Percentiles rank a stretch among this genome's conserved stretches.
phyloP scores from a whole-genome alignment of 2,113 vertebrate species.

The Rhombomys opimus region DNA sequence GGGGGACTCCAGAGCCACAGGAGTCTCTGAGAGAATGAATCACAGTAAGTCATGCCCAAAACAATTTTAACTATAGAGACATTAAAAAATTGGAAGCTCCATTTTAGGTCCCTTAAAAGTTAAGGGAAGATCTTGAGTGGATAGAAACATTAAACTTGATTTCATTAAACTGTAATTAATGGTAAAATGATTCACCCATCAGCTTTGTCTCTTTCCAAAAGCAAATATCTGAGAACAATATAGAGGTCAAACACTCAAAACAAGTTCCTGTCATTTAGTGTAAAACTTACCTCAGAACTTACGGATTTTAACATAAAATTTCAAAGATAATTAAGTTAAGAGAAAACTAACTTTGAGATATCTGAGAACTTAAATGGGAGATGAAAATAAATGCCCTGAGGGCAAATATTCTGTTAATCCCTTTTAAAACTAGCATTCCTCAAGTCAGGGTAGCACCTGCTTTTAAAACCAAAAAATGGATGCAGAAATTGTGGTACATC shows the following conservation, averaged over 20 bases:
- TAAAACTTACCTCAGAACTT: background rate
- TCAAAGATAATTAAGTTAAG: background rate
- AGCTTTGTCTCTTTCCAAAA: background rate
- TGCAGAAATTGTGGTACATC: background rate
- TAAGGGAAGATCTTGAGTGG: no score
- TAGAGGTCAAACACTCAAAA: background rate
- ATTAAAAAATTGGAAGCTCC: no score
- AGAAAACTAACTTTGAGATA: background rate
- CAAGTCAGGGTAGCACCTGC: background rate
- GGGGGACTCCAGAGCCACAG: no score
- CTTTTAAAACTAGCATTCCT: background rate
- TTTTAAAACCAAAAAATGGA: background rate
- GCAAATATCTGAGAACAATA: background rate
- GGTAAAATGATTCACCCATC: background rate
- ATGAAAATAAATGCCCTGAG: background rate
- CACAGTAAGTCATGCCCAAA: no score
- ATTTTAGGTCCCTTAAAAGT: no score
- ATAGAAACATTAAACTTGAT: no score
- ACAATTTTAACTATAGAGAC: no score
- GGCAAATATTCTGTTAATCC: background rate
- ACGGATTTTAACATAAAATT: background rate
- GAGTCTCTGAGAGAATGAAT: no score
- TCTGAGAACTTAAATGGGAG: background rate
- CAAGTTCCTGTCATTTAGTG: background rate
- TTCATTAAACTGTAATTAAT: background rate